Evolutionary conservation across 2,888 invertebrate genomes (phyloP).

Genomic region (Diplazon laetatorius): DNA sequence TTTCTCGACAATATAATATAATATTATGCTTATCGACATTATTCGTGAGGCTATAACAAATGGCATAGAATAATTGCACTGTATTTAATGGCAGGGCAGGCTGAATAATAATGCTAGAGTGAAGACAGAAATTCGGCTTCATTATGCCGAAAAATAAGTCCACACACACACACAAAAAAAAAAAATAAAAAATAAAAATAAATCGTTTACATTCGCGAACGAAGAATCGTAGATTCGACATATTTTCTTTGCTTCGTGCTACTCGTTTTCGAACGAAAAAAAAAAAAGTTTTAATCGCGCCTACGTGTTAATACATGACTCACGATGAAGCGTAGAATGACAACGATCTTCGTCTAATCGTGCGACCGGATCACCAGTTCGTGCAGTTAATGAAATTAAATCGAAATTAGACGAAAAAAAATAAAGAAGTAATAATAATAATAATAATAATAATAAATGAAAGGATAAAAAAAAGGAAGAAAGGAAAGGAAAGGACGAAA

Average conservation of each 20-base stretch:
- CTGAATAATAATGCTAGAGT: constrained; percentile 19
- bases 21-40: constrained; percentile 55
- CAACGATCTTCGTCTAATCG: too few relatives aligned
- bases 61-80: constrained; percentile 13
- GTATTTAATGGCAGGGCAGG: constrained; percentile 25
- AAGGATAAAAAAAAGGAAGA: too few relatives aligned
- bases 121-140: constrained; percentile 11
- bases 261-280: too few relatives aligned
- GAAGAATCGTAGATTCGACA: constrained; percentile 9
- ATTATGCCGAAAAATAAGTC: neutral
- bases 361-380: too few relatives aligned
- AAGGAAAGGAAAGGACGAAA: too few relatives aligned
- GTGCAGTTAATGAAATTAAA: too few relatives aligned
- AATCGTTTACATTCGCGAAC: constrained; percentile 10
- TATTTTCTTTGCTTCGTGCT: neutral
- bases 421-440: too few relatives aligned
- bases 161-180: constrained; percentile 17
- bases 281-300: too few relatives aligned
- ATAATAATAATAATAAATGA: too few relatives aligned
- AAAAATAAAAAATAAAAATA: too few relatives aligned
- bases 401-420: neutral
- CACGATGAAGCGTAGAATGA: too few relatives aligned
- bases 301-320: too few relatives aligned
- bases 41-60: neutral
- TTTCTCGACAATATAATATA: constrained; percentile 30